phyloP scores from a whole-genome alignment of 35 echinoderm and acorn worm species.

The Diadema setosum region DNA sequence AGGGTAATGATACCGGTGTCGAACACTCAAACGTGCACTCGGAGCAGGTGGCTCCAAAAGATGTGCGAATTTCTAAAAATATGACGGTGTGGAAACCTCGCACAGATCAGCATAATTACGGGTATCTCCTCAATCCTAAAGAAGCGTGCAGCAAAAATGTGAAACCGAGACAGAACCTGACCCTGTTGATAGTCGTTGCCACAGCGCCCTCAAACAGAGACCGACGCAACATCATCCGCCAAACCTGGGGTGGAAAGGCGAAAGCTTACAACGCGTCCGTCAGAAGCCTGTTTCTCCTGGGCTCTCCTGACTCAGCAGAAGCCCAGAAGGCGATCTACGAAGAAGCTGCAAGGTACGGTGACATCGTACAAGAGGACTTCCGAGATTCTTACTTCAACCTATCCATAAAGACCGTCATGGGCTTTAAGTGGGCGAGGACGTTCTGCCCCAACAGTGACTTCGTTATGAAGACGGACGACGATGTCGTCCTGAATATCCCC shows the following conservation, averaged over 20 bases:
- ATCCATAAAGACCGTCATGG: conserved; percentile 83
- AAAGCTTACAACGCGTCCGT: not conserved
- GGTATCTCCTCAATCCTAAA: not conserved
- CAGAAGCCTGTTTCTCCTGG: conserved; percentile 20
- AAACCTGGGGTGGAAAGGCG: not conserved
- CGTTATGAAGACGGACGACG: conserved; percentile 78
- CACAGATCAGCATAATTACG: not conserved
- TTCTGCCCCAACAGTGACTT: conserved; percentile 61
- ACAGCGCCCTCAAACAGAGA: not conserved
- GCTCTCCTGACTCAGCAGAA: not conserved
- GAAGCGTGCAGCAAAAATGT: not conserved
- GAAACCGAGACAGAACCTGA: not conserved
- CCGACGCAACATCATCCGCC: not conserved
- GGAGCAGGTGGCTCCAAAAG: too few species aligned
- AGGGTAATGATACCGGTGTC: too few species aligned
- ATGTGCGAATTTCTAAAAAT: too few species aligned
- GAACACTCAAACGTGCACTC: too few species aligned
- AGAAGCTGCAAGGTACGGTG: conserved; percentile 34
- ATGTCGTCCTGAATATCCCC: conserved; percentile 54
- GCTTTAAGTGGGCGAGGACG: conserved; percentile 62
- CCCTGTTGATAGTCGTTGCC: not conserved
- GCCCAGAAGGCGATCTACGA: not conserved
- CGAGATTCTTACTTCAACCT: conserved; percentile 76
- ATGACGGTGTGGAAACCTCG: not conserved
- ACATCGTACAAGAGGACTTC: conserved; percentile 87